Evolutionary conservation across 2,113 vertebrate genomes (phyloP).

Genomic region (Gadus chalcogrammus): DNA sequence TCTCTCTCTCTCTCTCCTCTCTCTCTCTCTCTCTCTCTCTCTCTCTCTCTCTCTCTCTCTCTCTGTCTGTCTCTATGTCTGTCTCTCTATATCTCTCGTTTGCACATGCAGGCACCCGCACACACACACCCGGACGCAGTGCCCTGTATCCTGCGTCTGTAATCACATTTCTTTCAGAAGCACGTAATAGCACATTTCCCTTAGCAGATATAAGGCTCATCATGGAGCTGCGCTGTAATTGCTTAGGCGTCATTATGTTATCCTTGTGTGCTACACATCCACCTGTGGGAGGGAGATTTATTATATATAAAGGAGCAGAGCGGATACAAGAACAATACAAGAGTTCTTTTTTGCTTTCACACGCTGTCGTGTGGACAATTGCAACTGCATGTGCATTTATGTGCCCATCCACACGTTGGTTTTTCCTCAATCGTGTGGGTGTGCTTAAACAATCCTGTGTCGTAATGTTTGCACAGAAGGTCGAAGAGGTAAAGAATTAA

Average conservation of each 20-base stretch:
- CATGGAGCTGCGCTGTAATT: conserved; percentile 35
- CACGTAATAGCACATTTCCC: conserved; percentile 34
- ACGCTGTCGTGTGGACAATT: not conserved
- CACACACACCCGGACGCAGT: not conserved
- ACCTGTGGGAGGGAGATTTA: not conserved
- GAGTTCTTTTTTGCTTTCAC: not conserved
- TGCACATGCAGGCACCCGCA: conserved; percentile 13
- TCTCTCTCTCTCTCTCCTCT: not conserved
- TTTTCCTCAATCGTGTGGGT: conserved; percentile 35
- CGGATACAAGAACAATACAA: not conserved
- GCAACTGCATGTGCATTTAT: conserved; percentile 4
- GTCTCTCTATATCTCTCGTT: not conserved
- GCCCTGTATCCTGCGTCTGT: not conserved
- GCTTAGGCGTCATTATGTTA: conserved; percentile 27
- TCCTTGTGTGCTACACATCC: conserved; percentile 19
- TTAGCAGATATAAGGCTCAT: conserved; percentile 24
- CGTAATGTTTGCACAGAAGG: conserved; percentile 24
- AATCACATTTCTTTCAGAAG: conserved; percentile 30
- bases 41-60: not conserved
- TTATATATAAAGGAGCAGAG: not conserved
- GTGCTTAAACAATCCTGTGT: conserved; percentile 19
- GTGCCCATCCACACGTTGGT: not conserved
- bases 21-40: not conserved
- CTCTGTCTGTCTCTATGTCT: not conserved
- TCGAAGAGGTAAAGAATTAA: conserved; percentile 41